A percentile compares a stretch with the other conserved stretches of the same genome.
Conservation (phyloP, 1,140 invertebrate genomes). For the Drosophila ambigua region DNA sequence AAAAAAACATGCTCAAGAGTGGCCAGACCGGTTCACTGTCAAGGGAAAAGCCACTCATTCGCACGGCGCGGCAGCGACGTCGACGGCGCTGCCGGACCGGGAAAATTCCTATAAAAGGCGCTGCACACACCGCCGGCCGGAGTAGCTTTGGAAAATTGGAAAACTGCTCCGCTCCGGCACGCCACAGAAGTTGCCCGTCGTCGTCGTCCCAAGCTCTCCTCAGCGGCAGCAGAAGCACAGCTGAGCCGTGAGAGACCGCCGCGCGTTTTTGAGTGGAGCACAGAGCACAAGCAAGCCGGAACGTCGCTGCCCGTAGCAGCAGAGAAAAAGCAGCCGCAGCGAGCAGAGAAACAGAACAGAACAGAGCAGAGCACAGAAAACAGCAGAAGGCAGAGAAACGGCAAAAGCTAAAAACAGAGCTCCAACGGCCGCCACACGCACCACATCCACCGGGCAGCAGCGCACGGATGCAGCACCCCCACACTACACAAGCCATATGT, state of each 20-base stretch:
- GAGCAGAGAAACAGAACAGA: conserved; percentile 17
- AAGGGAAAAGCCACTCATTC: conserved; percentile 69
- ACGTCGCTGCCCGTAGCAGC: conserved; percentile 3
- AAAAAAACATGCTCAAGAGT: conserved; percentile 7
- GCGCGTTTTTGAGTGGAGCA: neutral
- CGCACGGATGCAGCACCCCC: conserved; percentile 20
- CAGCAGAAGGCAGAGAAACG: conserved; percentile 19
- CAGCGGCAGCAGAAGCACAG: conserved; percentile 22
- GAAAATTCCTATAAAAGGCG: conserved; percentile 77
- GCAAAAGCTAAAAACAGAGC: conserved; percentile 7
- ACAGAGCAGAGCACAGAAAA: conserved; percentile 8
- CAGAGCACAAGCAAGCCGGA: neutral
- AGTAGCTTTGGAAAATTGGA: conserved; percentile 80
- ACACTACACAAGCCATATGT: conserved; percentile 16
- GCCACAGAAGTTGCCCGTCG: conserved; percentile 65
- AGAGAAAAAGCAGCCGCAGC: conserved; percentile 24
- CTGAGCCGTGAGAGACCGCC: too few species aligned
- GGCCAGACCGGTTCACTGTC: conserved; percentile 60
- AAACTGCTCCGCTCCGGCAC: conserved; percentile 64
- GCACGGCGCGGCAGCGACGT: conserved; percentile 29
- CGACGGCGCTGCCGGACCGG: conserved; percentile 47
- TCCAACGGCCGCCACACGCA: conserved; percentile 55
- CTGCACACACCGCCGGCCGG: conserved; percentile 63
- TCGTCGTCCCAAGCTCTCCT: conserved; percentile 28
- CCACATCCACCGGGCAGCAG: conserved; percentile 29